Conservation (phyloP, 2,888 invertebrate species). For the Emmelina monodactyla region DNA sequence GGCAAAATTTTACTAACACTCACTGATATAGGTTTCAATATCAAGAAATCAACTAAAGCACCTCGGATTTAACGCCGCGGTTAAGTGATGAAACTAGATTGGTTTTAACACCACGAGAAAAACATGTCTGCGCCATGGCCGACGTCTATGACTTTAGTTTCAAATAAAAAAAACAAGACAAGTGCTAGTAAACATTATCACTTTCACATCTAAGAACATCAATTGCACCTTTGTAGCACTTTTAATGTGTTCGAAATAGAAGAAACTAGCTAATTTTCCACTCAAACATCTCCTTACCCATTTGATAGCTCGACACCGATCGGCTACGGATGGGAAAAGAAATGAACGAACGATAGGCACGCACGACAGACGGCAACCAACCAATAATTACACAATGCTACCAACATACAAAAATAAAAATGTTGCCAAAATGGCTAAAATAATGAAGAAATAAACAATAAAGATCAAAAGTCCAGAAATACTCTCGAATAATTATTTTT, state of each 20-base stretch:
- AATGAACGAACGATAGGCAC: constrained; percentile 27
- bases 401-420: neutral
- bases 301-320: constrained; percentile 65
- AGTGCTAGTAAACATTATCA: no score
- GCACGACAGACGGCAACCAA: neutral
- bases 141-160: no score
- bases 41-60: constrained; percentile 22
- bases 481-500: no score
- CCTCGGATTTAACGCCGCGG: constrained; percentile 29
- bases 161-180: no score
- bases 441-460: neutral
- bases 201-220: constrained; percentile 29
- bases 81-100: constrained; percentile 51
- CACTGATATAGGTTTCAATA: neutral
- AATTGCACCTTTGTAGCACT: no score
- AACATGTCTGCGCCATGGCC: constrained; percentile 67
- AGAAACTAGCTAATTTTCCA: constrained; percentile 33
- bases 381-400: no score
- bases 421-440: neutral
- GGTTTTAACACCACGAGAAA: constrained; percentile 60
- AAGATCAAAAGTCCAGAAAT: no score
- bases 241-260: no score
- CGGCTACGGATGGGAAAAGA: constrained; percentile 66
- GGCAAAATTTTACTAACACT: constrained; percentile 37
- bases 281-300: constrained; percentile 63